Evolutionary conservation across 1,140 invertebrate genomes (phyloP).

Genomic region (Diorhabda sublineata): DNA sequence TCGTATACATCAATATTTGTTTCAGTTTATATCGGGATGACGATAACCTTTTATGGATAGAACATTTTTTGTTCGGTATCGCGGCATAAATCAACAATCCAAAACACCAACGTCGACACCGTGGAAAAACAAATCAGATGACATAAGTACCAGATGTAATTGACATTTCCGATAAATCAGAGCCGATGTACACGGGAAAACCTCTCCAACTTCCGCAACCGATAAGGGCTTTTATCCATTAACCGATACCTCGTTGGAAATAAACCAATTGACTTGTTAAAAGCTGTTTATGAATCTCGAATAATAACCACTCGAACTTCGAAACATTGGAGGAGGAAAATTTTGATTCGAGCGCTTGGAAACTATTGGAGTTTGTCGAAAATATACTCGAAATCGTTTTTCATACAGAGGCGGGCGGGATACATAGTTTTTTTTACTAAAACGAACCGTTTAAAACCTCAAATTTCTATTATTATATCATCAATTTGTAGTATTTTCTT

Average conservation of each 20-base stretch:
- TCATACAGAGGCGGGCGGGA: constrained; percentile 6
- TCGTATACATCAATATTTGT: too few species aligned
- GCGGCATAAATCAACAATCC: background rate
- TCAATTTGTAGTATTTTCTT: too few species aligned
- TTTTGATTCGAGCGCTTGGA: constrained; percentile 6
- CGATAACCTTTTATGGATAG: too few species aligned
- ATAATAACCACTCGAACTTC: constrained; percentile 20
- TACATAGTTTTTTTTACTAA: background rate
- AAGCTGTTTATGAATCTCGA: constrained; percentile 25
- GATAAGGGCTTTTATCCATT: constrained; percentile 11
- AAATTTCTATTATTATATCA: too few species aligned
- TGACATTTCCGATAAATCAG: constrained; percentile 22
- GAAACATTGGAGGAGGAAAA: constrained; percentile 19
- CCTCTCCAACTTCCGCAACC: constrained; percentile 5
- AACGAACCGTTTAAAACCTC: background rate
- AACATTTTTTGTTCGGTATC: too few species aligned
- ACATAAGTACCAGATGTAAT: constrained; percentile 19
- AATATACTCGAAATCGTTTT: constrained; percentile 11
- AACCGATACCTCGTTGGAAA: constrained; percentile 16
- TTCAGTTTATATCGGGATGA: too few species aligned
- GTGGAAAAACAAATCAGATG: constrained; percentile 6
- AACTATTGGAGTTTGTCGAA: background rate
- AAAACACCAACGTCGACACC: constrained; percentile 7
- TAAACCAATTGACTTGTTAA: constrained; percentile 26
- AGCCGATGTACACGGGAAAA: constrained; percentile 6